These are phyloP conservation scores for Motacilla alba DNA, from an alignment of 2,113 vertebrate species.

Conservation along the genomic window DNA sequence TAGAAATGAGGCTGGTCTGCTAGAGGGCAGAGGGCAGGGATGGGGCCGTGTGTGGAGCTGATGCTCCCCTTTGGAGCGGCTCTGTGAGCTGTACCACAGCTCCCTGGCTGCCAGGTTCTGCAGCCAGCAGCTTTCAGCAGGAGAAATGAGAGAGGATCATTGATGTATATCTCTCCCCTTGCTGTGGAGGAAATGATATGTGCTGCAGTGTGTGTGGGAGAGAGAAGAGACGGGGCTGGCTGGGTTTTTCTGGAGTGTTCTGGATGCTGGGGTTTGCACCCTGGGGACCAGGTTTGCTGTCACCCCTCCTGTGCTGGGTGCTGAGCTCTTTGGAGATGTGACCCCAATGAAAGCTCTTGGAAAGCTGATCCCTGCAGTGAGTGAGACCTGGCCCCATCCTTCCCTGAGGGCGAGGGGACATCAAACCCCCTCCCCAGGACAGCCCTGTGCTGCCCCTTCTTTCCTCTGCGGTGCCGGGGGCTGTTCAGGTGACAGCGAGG, in stretches of 20 bases:
- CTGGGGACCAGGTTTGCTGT: background rate
- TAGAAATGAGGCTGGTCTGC: background rate
- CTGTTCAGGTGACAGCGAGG: rapidly evolving
- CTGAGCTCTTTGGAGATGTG: background rate
- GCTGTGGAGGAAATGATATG: background rate
- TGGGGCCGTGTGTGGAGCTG: background rate
- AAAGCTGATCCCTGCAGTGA: rapidly evolving
- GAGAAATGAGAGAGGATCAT: background rate
- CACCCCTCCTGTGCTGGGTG: background rate
- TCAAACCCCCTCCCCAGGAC: background rate
- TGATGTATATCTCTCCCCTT: slow-evolving; percentile 2
- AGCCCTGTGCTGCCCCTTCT: background rate
- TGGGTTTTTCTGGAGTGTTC: background rate
- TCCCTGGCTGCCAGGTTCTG: slow-evolving; percentile 6
- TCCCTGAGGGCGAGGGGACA: rapidly evolving
- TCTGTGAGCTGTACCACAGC: background rate
- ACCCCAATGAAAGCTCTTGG: background rate
- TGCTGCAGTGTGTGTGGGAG: background rate
- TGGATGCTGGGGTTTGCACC: background rate
- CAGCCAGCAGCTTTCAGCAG: slow-evolving; percentile 37
- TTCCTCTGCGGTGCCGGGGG: rapidly evolving
- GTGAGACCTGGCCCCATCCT: background rate
- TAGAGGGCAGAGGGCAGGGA: slow-evolving; percentile 6
- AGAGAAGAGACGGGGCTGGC: background rate
- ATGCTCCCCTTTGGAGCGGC: background rate